A percentile compares a stretch with the other conserved stretches of the same genome.
Evolutionary conservation across 2,797 vertebrate genomes (phyloP).

Genomic region (Lemur catta): DNA sequence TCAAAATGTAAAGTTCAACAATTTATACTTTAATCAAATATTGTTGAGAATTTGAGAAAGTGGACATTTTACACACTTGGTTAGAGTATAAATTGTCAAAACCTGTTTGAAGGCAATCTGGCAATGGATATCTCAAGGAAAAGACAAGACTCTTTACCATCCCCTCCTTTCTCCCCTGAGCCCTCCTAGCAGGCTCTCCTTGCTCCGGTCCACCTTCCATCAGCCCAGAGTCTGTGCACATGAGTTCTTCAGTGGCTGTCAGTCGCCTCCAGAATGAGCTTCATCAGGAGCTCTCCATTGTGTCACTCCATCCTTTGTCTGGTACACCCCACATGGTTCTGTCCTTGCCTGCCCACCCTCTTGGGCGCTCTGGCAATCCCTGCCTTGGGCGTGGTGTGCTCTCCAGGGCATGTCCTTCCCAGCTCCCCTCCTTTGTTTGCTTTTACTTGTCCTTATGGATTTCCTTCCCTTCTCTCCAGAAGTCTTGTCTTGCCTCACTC

Average conservation of each 20-base stretch:
- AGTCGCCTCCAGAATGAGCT: neutral
- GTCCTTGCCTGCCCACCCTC: neutral
- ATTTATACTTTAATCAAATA: too few species aligned
- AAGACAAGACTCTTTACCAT: neutral
- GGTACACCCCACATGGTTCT: too few species aligned
- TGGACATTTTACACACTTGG: neutral
- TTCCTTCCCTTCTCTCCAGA: neutral
- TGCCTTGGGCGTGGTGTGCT: neutral
- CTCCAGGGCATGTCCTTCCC: neutral
- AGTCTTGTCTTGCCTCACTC: neutral
- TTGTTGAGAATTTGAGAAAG: neutral
- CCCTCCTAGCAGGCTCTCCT: neutral
- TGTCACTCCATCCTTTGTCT: too few species aligned
- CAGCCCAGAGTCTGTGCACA: neutral
- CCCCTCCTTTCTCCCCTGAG: neutral
- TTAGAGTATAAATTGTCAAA: neutral
- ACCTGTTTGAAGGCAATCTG: neutral
- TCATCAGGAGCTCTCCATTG: neutral
- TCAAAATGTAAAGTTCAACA: too few species aligned
- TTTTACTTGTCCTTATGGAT: neutral
- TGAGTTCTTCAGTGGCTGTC: neutral
- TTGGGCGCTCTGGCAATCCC: neutral
- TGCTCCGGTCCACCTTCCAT: neutral
- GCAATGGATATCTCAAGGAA: neutral
- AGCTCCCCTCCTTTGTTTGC: neutral